Conservation (phyloP, 2,797 vertebrate genomes). For the Coluber constrictor region DNA sequence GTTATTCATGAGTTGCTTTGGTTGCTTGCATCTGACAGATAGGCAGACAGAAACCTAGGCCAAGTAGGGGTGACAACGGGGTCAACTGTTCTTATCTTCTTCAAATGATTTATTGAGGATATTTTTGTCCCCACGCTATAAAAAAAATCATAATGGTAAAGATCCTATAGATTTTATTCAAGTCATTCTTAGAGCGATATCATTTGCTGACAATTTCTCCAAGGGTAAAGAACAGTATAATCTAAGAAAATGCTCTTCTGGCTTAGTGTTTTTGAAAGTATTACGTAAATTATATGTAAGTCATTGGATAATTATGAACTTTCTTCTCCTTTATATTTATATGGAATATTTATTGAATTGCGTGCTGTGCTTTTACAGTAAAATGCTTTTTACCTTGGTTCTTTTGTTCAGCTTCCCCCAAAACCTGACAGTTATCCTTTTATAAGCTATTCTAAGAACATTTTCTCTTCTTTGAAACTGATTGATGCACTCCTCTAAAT, state of each 20-base stretch:
- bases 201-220: constrained; percentile 46
- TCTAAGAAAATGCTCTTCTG: constrained; percentile 43
- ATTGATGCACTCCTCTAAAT: constrained; percentile 83
- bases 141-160: constrained; percentile 49
- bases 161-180: constrained; percentile 48
- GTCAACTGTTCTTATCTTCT: not conserved
- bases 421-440: constrained; percentile 83
- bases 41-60: not conserved
- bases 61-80: not conserved
- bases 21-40: not conserved
- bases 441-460: constrained; percentile 79
- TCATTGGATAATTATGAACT: constrained; percentile 76
- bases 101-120: constrained; percentile 41
- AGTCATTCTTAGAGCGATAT: constrained; percentile 55
- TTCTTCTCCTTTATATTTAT: constrained; percentile 78
- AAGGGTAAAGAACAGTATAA: constrained; percentile 42
- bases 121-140: constrained; percentile 40
- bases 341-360: constrained; percentile 78
- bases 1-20: not conserved
- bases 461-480: constrained; percentile 79
- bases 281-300: constrained; percentile 72
- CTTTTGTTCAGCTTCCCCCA: constrained; percentile 80
- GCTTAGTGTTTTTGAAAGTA: constrained; percentile 63
- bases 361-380: constrained; percentile 78
- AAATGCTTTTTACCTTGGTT: constrained; percentile 72